Conservation (phyloP, 2,113 vertebrate genomes). For the Zingel zingel region DNA sequence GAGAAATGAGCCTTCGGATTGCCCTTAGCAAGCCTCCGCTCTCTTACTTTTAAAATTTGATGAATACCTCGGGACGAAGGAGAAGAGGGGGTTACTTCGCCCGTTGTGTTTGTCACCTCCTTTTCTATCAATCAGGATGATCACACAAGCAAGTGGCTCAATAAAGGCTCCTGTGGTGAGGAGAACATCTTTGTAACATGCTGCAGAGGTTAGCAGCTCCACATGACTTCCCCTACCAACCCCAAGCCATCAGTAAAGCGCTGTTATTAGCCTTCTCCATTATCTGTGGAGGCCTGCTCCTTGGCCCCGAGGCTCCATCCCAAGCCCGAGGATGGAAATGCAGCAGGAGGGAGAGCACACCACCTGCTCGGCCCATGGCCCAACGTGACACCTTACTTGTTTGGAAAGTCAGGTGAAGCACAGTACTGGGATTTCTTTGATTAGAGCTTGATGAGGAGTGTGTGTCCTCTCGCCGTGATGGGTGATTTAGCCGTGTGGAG, state of each 20-base stretch:
- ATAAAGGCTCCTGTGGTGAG: constrained; percentile 56
- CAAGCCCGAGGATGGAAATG: constrained; percentile 33
- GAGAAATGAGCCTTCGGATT: constrained; percentile 35
- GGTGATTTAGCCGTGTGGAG: constrained; percentile 23
- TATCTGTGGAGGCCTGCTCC: constrained; percentile 43
- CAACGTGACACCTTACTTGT: constrained; percentile 39
- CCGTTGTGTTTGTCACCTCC: constrained; percentile 55
- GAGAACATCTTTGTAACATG: constrained; percentile 45
- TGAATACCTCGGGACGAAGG: constrained; percentile 18
- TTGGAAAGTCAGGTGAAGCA: constrained; percentile 43
- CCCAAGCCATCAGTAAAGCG: constrained; percentile 32
- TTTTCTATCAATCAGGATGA: constrained; percentile 54
- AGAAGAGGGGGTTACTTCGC: neutral
- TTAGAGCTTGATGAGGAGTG: constrained; percentile 23
- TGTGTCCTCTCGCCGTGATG: constrained; percentile 5
- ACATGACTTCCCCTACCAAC: constrained; percentile 40
- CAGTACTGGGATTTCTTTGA: constrained; percentile 22
- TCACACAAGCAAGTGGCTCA: constrained; percentile 56
- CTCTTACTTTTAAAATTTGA: constrained; percentile 45
- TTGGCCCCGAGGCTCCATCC: constrained; percentile 36
- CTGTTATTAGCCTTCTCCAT: constrained; percentile 65
- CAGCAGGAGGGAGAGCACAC: constrained; percentile 42
- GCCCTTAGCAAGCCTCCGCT: constrained; percentile 26
- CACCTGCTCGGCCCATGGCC: constrained; percentile 27
- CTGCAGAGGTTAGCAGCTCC: constrained; percentile 63